Percentiles rank a stretch among this genome's conserved stretches.
These are phyloP conservation scores for Acleris laterana DNA, from an alignment of 2,888 invertebrate genomes.

Conservation along the genomic window DNA sequence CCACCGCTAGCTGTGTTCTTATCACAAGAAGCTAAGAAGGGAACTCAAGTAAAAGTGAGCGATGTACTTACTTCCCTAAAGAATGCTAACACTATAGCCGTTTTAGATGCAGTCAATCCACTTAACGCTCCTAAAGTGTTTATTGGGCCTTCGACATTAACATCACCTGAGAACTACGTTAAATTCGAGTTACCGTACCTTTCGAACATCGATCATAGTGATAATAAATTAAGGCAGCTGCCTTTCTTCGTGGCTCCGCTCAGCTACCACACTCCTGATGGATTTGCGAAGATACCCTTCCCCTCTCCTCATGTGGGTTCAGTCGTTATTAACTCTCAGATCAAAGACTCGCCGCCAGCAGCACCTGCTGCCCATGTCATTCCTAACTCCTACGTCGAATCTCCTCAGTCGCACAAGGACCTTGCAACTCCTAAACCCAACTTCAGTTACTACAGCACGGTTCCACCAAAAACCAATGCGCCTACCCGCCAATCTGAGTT, in stretches of 20 bases:
- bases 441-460: slow-evolving; percentile 73
- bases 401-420: slow-evolving; percentile 51
- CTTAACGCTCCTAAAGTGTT: slow-evolving; percentile 90
- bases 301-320: slow-evolving; percentile 95
- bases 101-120: slow-evolving; percentile 89
- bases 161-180: slow-evolving; percentile 88
- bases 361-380: slow-evolving; percentile 48
- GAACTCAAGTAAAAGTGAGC: slow-evolving; percentile 84
- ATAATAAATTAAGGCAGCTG: slow-evolving; percentile 88
- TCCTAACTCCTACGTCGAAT: slow-evolving; percentile 55
- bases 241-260: slow-evolving; percentile 94
- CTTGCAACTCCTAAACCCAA: slow-evolving; percentile 71
- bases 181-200: slow-evolving; percentile 94
- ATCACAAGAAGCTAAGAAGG: slow-evolving; percentile 77
- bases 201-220: slow-evolving; percentile 88
- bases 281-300: slow-evolving; percentile 93
- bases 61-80: slow-evolving; percentile 89
- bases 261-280: slow-evolving; percentile 92
- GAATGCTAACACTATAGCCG: slow-evolving; percentile 89
- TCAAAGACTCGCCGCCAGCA: slow-evolving; percentile 57
- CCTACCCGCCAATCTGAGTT: slow-evolving; percentile 63
- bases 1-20: slow-evolving; percentile 93
- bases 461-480: slow-evolving; percentile 62
- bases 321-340: slow-evolving; percentile 88
- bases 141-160: slow-evolving; percentile 91